phyloP scores from a whole-genome alignment of 2,113 vertebrate species.

The Carettochelys insculpta region DNA sequence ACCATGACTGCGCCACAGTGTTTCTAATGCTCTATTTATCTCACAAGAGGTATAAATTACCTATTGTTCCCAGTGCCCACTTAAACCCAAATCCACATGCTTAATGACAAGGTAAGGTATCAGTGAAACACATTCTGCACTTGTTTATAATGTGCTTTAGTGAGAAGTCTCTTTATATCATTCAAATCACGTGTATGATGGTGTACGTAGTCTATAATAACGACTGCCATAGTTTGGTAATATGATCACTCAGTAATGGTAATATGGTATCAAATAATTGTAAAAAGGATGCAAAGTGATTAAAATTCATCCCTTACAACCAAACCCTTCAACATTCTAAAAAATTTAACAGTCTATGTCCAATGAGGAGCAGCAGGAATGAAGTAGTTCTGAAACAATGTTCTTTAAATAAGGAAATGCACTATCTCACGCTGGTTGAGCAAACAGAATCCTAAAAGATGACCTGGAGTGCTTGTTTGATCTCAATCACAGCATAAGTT shows the following conservation, averaged over 20 bases:
- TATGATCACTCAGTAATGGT: not conserved
- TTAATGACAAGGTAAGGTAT: not conserved
- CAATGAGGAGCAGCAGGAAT: constrained; percentile 35
- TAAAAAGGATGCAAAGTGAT: constrained; percentile 13
- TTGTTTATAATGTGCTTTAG: not conserved
- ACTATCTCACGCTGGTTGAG: not conserved
- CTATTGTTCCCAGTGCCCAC: not conserved
- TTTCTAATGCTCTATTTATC: not conserved
- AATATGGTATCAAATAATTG: not conserved
- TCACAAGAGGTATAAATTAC: not conserved
- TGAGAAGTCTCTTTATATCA: not conserved
- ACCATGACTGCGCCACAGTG: constrained; percentile 26
- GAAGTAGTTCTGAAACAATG: constrained; percentile 32
- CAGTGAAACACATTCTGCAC: not conserved
- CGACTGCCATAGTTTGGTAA: not conserved
- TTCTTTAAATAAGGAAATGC: constrained; percentile 18
- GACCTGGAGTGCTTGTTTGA: not conserved
- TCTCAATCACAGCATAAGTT: constrained; percentile 4
- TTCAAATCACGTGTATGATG: fast-evolving
- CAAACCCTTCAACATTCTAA: constrained; percentile 21
- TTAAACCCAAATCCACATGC: not conserved
- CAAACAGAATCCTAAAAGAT: not conserved
- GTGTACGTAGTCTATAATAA: not conserved
- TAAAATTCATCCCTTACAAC: not conserved
- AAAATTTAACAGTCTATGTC: not conserved